phyloP scores from a whole-genome alignment of 2,888 invertebrate species.

The Oscheius sp. region DNA sequence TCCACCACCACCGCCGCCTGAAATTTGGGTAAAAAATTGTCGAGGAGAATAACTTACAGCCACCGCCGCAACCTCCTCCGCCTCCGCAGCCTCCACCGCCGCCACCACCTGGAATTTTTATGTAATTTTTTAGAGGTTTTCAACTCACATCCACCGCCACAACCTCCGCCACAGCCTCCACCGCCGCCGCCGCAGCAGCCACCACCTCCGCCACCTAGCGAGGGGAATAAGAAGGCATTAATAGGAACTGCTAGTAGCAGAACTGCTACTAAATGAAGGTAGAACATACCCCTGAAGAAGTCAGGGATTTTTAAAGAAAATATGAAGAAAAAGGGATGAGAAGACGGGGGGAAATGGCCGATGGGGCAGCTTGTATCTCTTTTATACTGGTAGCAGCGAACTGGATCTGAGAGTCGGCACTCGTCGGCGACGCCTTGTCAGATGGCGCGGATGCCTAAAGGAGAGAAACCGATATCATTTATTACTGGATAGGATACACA shows the following conservation, averaged over 20 bases:
- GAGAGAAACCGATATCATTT: not conserved
- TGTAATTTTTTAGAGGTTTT: not conserved
- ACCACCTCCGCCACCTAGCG: constrained; percentile 45
- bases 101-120: not conserved
- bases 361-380: constrained; percentile 36
- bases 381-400: constrained; percentile 48
- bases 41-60: not conserved
- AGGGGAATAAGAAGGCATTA: constrained; percentile 53
- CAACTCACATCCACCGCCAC: constrained; percentile 29
- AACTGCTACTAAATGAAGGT: constrained; percentile 50
- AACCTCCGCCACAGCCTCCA: constrained; percentile 28
- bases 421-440: constrained; percentile 1
- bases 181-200: constrained; percentile 34
- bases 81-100: constrained; percentile 3
- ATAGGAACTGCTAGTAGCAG: constrained; percentile 45
- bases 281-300: constrained; percentile 44
- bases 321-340: not conserved
- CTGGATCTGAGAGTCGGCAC: constrained; percentile 17
- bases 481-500: too few species aligned
- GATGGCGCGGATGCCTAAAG: too few species aligned
- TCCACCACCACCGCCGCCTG: constrained; percentile 4
- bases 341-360: constrained; percentile 32
- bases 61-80: constrained; percentile 22
- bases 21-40: not conserved
- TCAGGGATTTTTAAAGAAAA: not conserved